Base-by-base conservation (phyloP, 2,888 invertebrate genomes). In the Acleris holmiana region DNA sequence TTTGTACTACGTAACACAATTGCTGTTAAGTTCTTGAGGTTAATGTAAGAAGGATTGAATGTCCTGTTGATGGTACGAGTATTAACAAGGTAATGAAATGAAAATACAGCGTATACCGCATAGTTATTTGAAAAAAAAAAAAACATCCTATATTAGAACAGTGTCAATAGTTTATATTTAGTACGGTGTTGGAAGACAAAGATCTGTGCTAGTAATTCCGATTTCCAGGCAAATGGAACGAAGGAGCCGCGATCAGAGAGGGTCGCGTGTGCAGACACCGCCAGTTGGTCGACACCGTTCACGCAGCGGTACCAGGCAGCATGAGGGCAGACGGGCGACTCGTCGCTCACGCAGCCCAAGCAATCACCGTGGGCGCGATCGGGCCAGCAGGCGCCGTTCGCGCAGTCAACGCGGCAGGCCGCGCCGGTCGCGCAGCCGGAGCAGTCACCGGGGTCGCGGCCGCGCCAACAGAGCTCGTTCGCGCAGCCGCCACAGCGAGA, bases 381-480 rank as follows among this genome's bases (percentile, higher is more conserved):
- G 57, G 15, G 13, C 40, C 19, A 58, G 47, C 35, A 58, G 57
- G 35, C 57, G 40, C 21, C 57, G 57, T 15, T 48, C 57, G 4
- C 57, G 57, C 57, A 23, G 35, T 18, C 29, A 10, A 10, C 19
- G 13, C 57, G 2, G 46, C 46, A 13, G n/a, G 44, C n/a, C 44
- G 23, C 55, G 44, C 17, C 55, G 55, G 17, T 44, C 55, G 17
- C 48, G 57, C 57, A 58, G 57, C n/a, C 57, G 35, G 19, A 58
- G 57, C 47, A 47, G 57, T 13, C 57, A 21, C 8, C 48, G 48
- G 4, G 57, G 57, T 2, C 47, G 35, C 21, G 29, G n/a, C 17
- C 57, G 57, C 23, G 25, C 48, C 13, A 58, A 40, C 25, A 47
- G 48, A 10, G 25, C 29, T 21, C 47, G 57, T 15, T 58, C 57